Evolutionary conservation across 2,797 vertebrate genomes (phyloP).

Genomic region (Apogon talboti): DNA sequence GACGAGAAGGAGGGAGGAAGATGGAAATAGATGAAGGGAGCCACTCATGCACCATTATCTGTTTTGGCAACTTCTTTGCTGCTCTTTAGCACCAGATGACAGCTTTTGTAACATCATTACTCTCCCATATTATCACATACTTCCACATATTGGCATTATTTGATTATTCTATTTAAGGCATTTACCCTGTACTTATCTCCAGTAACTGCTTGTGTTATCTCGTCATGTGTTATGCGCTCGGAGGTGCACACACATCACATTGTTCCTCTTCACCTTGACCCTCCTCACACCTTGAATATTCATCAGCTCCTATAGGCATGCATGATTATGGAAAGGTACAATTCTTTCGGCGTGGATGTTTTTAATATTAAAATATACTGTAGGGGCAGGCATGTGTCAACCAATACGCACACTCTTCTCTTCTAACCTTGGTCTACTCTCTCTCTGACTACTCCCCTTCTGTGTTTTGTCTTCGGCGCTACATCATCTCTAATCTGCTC

Average conservation of each 20-base stretch:
- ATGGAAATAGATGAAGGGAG: conserved; percentile 36
- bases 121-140: conserved; percentile 7
- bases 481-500: conserved; percentile 36
- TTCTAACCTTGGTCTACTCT: conserved; percentile 38
- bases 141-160: conserved; percentile 11
- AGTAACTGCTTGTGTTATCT: not conserved
- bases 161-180: not conserved
- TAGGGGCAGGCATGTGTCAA: conserved; percentile 39
- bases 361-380: conserved; percentile 69
- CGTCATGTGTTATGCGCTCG: not conserved
- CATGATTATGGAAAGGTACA: conserved; percentile 60
- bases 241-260: not conserved
- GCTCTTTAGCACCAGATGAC: conserved; percentile 30
- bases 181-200: not conserved
- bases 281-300: conserved; percentile 53
- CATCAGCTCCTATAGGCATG: conserved; percentile 44
- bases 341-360: conserved; percentile 42
- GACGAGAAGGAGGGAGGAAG: conserved; percentile 39
- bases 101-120: conserved; percentile 20
- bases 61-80: conserved; percentile 33
- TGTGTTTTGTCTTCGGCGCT: conserved; percentile 42
- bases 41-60: conserved; percentile 35
- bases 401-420: conserved; percentile 22
- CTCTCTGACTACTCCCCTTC: conserved; percentile 29
- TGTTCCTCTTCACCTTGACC: conserved; percentile 32